These are phyloP conservation scores for Fregetta grallaria DNA, from an alignment of 2,113 vertebrate species.

Conservation along the genomic window DNA sequence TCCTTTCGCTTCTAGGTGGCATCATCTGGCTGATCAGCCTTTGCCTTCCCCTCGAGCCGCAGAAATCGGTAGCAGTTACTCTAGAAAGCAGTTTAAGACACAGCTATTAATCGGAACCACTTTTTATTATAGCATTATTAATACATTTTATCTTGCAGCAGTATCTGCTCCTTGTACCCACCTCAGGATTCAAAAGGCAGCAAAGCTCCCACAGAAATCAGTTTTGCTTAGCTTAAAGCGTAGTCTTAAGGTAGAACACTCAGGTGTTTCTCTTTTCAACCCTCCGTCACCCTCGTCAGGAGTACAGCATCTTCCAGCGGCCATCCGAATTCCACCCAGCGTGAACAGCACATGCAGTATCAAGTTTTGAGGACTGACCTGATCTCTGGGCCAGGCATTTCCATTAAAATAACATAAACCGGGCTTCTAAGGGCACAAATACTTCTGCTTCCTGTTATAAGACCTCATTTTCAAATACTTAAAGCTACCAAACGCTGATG, in stretches of 20 bases:
- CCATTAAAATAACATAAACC: rapidly evolving
- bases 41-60: not conserved
- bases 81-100: not conserved
- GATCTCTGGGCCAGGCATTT: not conserved
- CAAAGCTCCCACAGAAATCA: slow-evolving; percentile 42
- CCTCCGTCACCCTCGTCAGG: not conserved
- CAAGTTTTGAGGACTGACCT: not conserved
- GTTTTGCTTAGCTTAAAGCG: not conserved
- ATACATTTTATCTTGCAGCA: slow-evolving; percentile 6
- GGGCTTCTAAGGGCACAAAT: not conserved
- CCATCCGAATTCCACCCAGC: not conserved
- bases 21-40: not conserved
- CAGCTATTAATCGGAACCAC: not conserved
- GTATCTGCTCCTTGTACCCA: not conserved
- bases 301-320: not conserved
- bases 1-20: rapidly evolving
- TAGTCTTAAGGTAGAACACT: not conserved
- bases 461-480: not conserved
- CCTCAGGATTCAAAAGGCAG: slow-evolving; percentile 40
- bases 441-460: not conserved
- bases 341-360: not conserved
- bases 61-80: not conserved
- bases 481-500: not conserved
- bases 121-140: not conserved
- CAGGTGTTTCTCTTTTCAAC: not conserved